Base-by-base conservation (phyloP, 2,113 vertebrate genomes). In the Manacus vitellinus region DNA sequence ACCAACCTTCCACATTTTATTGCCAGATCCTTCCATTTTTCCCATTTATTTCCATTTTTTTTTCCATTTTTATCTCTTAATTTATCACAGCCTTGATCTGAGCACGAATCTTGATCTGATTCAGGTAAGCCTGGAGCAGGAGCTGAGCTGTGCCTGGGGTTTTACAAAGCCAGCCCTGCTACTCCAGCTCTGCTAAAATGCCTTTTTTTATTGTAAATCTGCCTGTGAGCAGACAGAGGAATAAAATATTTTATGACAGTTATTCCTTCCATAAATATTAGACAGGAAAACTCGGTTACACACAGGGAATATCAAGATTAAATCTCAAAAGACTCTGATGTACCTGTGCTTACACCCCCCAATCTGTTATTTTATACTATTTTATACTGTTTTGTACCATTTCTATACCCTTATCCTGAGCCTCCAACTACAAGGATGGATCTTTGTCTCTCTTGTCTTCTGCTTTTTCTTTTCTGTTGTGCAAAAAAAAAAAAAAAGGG, bases 231-330 rank as follows among this genome's bases (percentile, higher is more conserved):
- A 68, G 21, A 15, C 30, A 89, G 55, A 46, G 47, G 19, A 65
- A 52, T 66, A 79, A 77, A 66, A 39, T 76, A 44, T 59, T 80
- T 80, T 52, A 70, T 72, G 68, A 67, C 44, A 80, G 62, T 93
- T 44, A 55, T 55, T 65, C 61, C 46, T 91, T 31, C 41, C 25
- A 1, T 52, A 65, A 85, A 71, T 51, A 46, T 82, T 9, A 51
- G n/a, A 4, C 28, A 67, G 28, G 65, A 82, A 94, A 94, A 7
- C 30, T 14, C 37, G 80, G 37, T 24, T 90, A 2, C 24, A 9
- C 31, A 20, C n/a, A 23, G 21, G 25, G 46, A 68, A 30, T 9
- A 15, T 30, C 23, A 24, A 43, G 74, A 62, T 63, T 77, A 91
- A 89, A 88, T 51, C 81, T 83, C 91, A n/a, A 4, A 71, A 74